phyloP scores from a whole-genome alignment of 2,888 invertebrate genomes.

The Apamea anceps region DNA sequence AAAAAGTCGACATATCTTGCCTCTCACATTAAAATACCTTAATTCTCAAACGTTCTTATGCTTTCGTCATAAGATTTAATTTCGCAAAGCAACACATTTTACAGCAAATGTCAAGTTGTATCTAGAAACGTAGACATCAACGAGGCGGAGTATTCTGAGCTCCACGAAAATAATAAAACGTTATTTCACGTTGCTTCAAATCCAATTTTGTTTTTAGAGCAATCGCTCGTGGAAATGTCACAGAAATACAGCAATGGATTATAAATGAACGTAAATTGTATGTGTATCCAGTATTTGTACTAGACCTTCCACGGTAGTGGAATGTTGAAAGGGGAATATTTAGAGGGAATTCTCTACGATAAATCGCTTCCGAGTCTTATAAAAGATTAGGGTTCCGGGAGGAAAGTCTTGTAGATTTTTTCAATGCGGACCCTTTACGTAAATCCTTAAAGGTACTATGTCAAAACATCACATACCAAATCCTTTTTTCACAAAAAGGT shows the following conservation, averaged over 20 bases:
- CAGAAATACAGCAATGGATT: conserved; percentile 60
- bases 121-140: conserved; percentile 56
- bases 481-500: conserved; percentile 33
- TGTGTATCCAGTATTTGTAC: conserved; percentile 52
- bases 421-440: conserved; percentile 48
- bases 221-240: conserved; percentile 43
- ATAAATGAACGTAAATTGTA: conserved; percentile 53
- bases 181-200: conserved; percentile 33
- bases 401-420: conserved; percentile 47
- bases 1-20: conserved; percentile 23
- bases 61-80: conserved; percentile 28
- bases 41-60: conserved; percentile 27
- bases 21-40: conserved; percentile 21
- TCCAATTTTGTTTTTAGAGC: conserved; percentile 55
- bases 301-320: conserved; percentile 40
- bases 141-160: conserved; percentile 40
- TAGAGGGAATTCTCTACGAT: conserved; percentile 52
- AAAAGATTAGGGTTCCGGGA: conserved; percentile 60
- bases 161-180: conserved; percentile 29
- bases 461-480: conserved; percentile 51
- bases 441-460: conserved; percentile 48
- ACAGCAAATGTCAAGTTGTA: conserved; percentile 45
- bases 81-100: conserved; percentile 35
- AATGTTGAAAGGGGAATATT: conserved; percentile 61
- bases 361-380: conserved; percentile 64